Base-by-base conservation (phyloP, 2,888 invertebrate genomes). In the Stenichneumon culpator region DNA sequence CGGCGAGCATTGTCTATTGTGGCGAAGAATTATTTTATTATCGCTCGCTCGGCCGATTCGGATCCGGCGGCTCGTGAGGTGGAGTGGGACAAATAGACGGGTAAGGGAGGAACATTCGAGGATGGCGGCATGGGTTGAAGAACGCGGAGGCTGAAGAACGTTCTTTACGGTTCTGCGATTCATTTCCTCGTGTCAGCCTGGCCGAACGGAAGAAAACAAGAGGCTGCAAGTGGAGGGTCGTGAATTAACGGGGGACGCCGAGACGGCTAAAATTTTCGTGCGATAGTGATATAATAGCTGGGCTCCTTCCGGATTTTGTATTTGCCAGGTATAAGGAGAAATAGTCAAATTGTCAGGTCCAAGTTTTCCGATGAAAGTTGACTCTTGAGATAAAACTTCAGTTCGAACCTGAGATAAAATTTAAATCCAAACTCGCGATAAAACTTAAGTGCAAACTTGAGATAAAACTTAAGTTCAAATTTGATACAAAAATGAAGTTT, bases 11-110 rank as follows among this genome's bases (percentile, higher is more conserved):
- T 93, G 92, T 92, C 93, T 91, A 93, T 93, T 93, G 92, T 93
- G 91, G 89, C 90, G 91, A 89, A 92, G 92, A 93, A 93, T 93
- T 93, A 93, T 93, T 93, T 93, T 93, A 93, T 93, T 92, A 92
- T 92, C 92, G 92, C 89, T 91, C 91, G 91, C 87, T 88, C 89
- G 89, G 82, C 83, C 87, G 88, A 88, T 86, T 86, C 84, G 73
- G 79, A 67, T 78, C 63, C 57, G 82, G 80, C 47, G 73, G 68
- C 67, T 82, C 65, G 67, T 65, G 74, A 72, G 65, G 52, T 80
- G 73, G 65, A 72, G 69, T 44, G 68, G 52, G 63, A 50, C 32
- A 14, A 85, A 88, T 78, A 86, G 84, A 89, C 84, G 89, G 78
- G 84, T 22, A 36, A 74, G 19, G 36, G 72, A 69, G 86, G 78